Percentiles rank a stretch among this genome's conserved stretches.
phyloP scores from a whole-genome alignment of 2,113 vertebrate species.

The Chaetodon auriga region DNA sequence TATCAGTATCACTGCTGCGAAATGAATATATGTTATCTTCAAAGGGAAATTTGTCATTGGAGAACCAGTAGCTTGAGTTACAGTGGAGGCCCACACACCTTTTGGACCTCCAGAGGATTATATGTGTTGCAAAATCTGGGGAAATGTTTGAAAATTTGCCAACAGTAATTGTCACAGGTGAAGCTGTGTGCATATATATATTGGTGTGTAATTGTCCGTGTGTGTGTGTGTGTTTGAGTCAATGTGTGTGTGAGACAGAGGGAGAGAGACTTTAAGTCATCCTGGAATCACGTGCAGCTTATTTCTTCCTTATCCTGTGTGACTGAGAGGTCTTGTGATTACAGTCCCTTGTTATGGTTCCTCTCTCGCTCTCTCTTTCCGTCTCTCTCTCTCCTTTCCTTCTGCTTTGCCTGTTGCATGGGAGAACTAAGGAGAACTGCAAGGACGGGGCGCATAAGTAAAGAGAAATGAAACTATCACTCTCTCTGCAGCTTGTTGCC shows the following conservation, averaged over 20 bases:
- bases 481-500: conserved; percentile 61
- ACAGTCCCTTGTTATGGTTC: conserved; percentile 30
- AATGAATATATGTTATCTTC: conserved; percentile 16
- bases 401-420: background rate
- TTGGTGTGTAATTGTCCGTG: background rate
- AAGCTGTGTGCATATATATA: background rate
- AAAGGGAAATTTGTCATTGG: background rate
- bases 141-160: background rate
- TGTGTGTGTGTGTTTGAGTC: background rate
- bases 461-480: conserved; percentile 49
- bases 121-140: background rate
- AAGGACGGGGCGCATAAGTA: conserved; percentile 41
- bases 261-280: conserved; percentile 35
- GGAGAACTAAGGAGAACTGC: conserved; percentile 49
- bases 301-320: conserved; percentile 57
- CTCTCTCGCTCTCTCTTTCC: background rate
- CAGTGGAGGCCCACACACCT: background rate
- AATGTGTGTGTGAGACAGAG: background rate
- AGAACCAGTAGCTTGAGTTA: conserved; percentile 14
- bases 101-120: background rate
- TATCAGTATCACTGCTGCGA: background rate
- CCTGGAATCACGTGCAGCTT: conserved; percentile 60
- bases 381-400: background rate
- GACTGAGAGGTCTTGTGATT: conserved; percentile 70
- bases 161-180: background rate